Evolutionary conservation across 2,113 vertebrate genomes (phyloP).

Genomic region (Kryptolebias marmoratus): DNA sequence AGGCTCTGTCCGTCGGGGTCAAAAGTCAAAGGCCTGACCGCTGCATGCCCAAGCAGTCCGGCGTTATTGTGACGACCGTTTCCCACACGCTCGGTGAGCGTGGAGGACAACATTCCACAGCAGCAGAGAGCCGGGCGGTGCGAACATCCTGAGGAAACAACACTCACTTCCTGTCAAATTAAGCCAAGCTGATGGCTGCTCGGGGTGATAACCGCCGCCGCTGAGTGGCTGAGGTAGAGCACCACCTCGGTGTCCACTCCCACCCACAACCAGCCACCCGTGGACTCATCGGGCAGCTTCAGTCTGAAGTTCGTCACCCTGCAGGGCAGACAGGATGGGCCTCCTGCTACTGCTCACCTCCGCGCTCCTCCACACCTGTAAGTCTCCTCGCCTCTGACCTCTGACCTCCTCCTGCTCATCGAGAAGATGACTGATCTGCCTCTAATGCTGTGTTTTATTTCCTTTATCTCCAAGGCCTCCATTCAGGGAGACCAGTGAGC

Average conservation of each 20-base stretch:
- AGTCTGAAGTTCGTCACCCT: constrained; percentile 18
- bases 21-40: constrained; percentile 43
- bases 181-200: constrained; percentile 55
- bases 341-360: constrained; percentile 51
- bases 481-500: constrained; percentile 27
- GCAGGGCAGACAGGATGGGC: constrained; percentile 59
- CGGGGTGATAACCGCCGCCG: constrained; percentile 51
- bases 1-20: constrained; percentile 6
- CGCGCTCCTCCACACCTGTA: constrained; percentile 72
- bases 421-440: constrained; percentile 13
- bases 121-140: constrained; percentile 55
- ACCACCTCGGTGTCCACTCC: constrained; percentile 31
- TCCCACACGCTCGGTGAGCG: constrained; percentile 26
- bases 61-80: constrained; percentile 27
- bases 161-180: constrained; percentile 81
- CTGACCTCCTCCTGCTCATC: background rate
- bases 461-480: constrained; percentile 37
- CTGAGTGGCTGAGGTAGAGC: constrained; percentile 47
- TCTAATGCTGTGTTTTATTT: constrained; percentile 48
- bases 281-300: background rate
- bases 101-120: constrained; percentile 75
- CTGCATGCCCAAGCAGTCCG: constrained; percentile 18
- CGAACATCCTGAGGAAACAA: constrained; percentile 84
- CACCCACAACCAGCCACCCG: constrained; percentile 3
- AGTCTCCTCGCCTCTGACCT: constrained; percentile 31